These are phyloP conservation scores for Drosophila bipectinata DNA, from an alignment of 1,140 invertebrate genomes.

Conservation along the genomic window DNA sequence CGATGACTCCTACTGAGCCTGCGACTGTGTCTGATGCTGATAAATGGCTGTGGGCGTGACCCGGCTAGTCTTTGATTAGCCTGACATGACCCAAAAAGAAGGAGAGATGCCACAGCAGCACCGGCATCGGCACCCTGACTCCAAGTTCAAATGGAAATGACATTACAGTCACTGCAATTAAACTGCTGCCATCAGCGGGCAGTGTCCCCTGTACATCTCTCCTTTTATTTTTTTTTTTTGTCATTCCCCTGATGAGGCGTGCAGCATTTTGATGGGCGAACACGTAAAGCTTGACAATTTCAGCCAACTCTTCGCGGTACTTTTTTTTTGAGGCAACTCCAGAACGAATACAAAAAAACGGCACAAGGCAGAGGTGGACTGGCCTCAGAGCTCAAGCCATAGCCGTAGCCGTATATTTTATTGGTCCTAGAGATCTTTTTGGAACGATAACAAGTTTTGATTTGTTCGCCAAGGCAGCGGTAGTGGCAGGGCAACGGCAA, in stretches of 20 bases:
- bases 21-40: conserved; percentile 54
- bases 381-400: conserved; percentile 22
- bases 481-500: neutral
- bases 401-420: conserved; percentile 64
- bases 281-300: conserved; percentile 73
- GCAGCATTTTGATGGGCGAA: conserved; percentile 75
- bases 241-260: conserved; percentile 56
- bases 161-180: conserved; percentile 71
- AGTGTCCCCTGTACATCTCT: neutral
- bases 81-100: conserved; percentile 72
- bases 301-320: conserved; percentile 4
- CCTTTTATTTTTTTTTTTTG: neutral
- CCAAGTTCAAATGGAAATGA: conserved; percentile 76
- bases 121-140: conserved; percentile 37
- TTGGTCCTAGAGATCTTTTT: conserved; percentile 73
- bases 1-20: conserved; percentile 41
- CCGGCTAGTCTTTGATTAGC: conserved; percentile 68
- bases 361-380: conserved; percentile 36
- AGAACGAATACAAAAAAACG: neutral
- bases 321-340: conserved; percentile 16
- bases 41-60: conserved; percentile 75
- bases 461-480: conserved; percentile 66
- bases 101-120: conserved; percentile 7
- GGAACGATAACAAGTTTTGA: conserved; percentile 78
- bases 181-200: conserved; percentile 47